Base-by-base conservation (phyloP, 2,888 invertebrate species). In the Penaeus monodon region DNA sequence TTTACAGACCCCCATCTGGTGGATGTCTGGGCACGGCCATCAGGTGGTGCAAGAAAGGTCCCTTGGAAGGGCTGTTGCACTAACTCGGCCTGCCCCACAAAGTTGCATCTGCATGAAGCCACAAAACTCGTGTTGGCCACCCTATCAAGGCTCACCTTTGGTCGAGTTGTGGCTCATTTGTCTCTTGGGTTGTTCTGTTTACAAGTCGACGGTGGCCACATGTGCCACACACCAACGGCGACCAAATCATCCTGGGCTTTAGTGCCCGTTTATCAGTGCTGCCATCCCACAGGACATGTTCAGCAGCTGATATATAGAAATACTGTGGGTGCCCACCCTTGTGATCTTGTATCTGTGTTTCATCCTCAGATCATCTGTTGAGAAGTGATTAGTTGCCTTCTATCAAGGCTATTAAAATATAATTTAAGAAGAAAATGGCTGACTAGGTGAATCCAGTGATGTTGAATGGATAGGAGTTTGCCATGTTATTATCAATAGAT, bases 401-500 rank as follows among this genome's bases (percentile, higher is more conserved):
- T 78, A 29, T 70, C 82, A 76, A 74, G 78, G 81, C 86, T 86
- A 81, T 82, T 86, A 77, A 49, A 77, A 77, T 29, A 84, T 78
- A 80, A 64, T 76, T 77, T 66, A 84, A 78, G 76, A 84, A 85
- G 68, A 86, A 78, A 64, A 65, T 85, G 85, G 79, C 68, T 77
- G 65, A 82, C 81, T 74, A 81, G 85, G 81, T 85, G 85, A 85
- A 82, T 76, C 84, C 78, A 79, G 84, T 84, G 68, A 77, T 84
- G 84, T 57, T 57, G 79, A 57, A 84, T 79, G 84, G 78, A 78
- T 84, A 84, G 82, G 70, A 78, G 77, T 86, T 86, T 86, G 86
- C 86, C 86, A 86, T 86, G 81, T 86, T 86, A 84, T 84, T 78
- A 84, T 84, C 84, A 84, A 79, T 84, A 86, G 86, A 81, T 81